Base-by-base conservation (phyloP, 37 sponge, comb jelly and placozoan species). In the Diacarnus erythraeanus region DNA sequence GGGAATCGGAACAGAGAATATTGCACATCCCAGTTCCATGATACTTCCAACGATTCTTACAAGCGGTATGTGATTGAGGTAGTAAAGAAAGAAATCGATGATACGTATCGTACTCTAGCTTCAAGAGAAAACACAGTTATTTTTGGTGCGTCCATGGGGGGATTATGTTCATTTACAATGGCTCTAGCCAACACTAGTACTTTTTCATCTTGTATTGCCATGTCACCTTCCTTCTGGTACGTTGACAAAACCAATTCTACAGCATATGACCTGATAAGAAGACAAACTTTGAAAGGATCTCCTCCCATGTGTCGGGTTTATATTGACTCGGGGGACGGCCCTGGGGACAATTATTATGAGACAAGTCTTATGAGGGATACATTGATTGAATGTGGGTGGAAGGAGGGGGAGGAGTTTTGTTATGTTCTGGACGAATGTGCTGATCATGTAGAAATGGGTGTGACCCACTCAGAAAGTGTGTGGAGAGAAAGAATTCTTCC, bases 141-240 rank as follows among this genome's bases (percentile, higher is more conserved):
- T 21, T 56, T 92, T 42, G 96, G 96, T 22, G 71, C 88, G 10
- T 95, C 96, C 1, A 83, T 90, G 77, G 96, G 96, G 22, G 96
- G 93, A 35, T 77, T 95, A 0, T 69, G 82, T 15, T 57, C 93
- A 2, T 89, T 92, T 57, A 71, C 74, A 41, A 67, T 84, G n/a
- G 80, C 85, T 5, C 42, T 84, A 1, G 77, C 43, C 56, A 58
- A 54, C 18, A 68, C 86, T 17, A 44, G 92, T 2, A 60, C 77
- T 3, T 95, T 95, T 40, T 74, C 78, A 8, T 38, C 81, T 40
- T 85, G 78, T 54, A 21, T 92, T 22, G 89, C 90, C 57, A 43
- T 92, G 68, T 92, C 96, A 25, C 90, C 96, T 2, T 89, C 90
- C 1, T 80, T 95, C 51, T 95, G 90, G 90, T 92, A 75, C 42